Evolutionary conservation across 2,888 invertebrate genomes (phyloP).

Genomic region (Nasonia oneida): DNA sequence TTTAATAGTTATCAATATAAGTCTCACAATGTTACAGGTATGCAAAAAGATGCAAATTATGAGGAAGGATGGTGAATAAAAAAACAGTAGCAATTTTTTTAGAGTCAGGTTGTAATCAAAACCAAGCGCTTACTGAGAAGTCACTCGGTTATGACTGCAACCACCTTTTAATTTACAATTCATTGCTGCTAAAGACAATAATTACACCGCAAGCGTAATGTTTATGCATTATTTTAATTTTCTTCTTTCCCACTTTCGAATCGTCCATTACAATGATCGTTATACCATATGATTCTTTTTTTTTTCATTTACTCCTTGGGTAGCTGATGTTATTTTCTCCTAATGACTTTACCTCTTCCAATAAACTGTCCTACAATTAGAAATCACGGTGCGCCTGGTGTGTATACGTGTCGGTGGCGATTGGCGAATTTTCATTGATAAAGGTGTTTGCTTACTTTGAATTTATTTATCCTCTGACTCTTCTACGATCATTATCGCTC

Average conservation of each 20-base stretch:
- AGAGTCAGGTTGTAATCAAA: conserved; percentile 65
- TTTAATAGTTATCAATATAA: too few species aligned
- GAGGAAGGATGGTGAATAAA: conserved; percentile 42
- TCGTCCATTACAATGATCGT: conserved; percentile 53
- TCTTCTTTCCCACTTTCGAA: conserved; percentile 55
- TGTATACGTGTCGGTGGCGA: conserved; percentile 32
- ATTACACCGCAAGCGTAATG: conserved; percentile 66
- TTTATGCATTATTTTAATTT: conserved; percentile 63
- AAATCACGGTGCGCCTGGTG: conserved; percentile 43
- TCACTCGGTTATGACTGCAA: conserved; percentile 63
- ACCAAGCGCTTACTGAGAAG: conserved; percentile 61
- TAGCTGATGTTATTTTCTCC: conserved; percentile 33
- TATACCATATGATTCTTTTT: conserved; percentile 47
- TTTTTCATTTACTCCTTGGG: conserved; percentile 29
- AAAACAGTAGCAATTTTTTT: conserved; percentile 56
- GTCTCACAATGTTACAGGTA: conserved; percentile 25
- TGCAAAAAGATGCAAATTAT: conserved; percentile 23
- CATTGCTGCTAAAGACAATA: conserved; percentile 68
- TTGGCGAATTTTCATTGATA: conserved; percentile 20
- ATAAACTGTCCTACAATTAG: neutral
- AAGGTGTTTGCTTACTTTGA: neutral
- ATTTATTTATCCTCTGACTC: neutral
- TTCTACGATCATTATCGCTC: neutral
- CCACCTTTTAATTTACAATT: conserved; percentile 67
- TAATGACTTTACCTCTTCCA: conserved; percentile 30